Evolutionary conservation across 2,888 invertebrate genomes (phyloP).

Genomic region (Caenorhabditis sulstoni): DNA sequence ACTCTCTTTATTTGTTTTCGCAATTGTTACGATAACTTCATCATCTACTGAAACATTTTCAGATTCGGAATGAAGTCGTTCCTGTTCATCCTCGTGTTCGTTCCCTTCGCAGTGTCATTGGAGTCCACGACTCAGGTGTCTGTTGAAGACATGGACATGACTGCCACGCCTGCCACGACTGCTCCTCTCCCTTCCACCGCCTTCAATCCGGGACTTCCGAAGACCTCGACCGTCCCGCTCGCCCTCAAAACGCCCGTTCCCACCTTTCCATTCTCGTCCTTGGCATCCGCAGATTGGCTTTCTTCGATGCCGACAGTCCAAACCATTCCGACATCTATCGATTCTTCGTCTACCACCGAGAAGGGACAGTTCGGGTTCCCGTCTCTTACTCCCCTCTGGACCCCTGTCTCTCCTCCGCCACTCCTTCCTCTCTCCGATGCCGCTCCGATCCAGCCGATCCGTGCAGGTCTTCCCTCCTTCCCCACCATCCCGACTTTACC

Average conservation of each 20-base stretch:
- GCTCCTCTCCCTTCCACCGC: constrained; percentile 26
- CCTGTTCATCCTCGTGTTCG: constrained; percentile 11
- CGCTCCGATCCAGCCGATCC: constrained; percentile 42
- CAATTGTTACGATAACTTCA: neutral
- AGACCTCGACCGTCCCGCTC: constrained; percentile 16
- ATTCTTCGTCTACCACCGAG: constrained; percentile 12
- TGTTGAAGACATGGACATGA: constrained; percentile 55
- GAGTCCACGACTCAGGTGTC: neutral
- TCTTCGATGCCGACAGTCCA: constrained; percentile 52
- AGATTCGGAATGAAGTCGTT: constrained; percentile 40
- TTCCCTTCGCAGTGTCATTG: neutral
- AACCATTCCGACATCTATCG: constrained; percentile 33
- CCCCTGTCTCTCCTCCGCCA: constrained; percentile 19
- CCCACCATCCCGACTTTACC: constrained; percentile 46
- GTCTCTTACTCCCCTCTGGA: constrained; percentile 43
- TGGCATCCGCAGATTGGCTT: constrained; percentile 27
- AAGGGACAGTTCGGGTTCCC: constrained; percentile 34
- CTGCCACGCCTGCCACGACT: constrained; percentile 26
- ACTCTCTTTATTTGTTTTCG: constrained; percentile 22
- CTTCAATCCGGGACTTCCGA: constrained; percentile 13
- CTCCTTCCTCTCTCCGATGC: constrained; percentile 11
- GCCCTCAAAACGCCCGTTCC: constrained; percentile 31
- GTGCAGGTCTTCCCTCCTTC: constrained; percentile 16
- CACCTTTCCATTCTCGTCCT: constrained; percentile 40
- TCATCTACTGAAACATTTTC: constrained; percentile 13